These are phyloP conservation scores for Drosophila leonis DNA, from an alignment of 2,888 invertebrate species.

Conservation along the genomic window DNA sequence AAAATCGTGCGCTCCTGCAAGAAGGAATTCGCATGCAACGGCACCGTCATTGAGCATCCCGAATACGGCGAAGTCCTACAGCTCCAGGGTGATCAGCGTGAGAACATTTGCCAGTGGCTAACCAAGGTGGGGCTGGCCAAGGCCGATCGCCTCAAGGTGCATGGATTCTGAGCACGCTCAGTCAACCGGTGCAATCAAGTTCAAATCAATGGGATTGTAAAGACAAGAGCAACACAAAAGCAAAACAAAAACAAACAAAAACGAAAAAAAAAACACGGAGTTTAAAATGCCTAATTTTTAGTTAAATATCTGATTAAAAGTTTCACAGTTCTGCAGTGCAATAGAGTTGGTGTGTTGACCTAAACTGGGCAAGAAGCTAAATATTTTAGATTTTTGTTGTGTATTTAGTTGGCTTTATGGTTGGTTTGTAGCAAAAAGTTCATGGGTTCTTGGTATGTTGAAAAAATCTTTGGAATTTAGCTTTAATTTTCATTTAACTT, in stretches of 20 bases:
- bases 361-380: not conserved
- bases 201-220: not conserved
- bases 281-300: conserved; percentile 33
- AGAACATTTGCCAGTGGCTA: conserved; percentile 99
- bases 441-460: no score
- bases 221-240: not conserved
- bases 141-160: conserved; percentile 99
- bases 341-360: not conserved
- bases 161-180: conserved; percentile 90
- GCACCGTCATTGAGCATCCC: conserved; percentile 99
- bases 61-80: conserved; percentile 99
- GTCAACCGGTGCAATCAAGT: not conserved
- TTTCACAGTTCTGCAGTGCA: conserved; percentile 29
- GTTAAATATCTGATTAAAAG: conserved; percentile 37
- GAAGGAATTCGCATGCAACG: conserved; percentile 99
- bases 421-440: no score
- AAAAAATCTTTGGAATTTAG: no score
- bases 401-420: not conserved
- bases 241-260: not conserved
- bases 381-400: no score
- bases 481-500: no score
- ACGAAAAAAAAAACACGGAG: not conserved
- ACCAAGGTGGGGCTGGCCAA: conserved; percentile 98
- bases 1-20: conserved; percentile 99
- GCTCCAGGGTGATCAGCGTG: conserved; percentile 99